phyloP scores from a whole-genome alignment of 2,888 invertebrate species.

The Spatulosminthurus flaviceps region DNA sequence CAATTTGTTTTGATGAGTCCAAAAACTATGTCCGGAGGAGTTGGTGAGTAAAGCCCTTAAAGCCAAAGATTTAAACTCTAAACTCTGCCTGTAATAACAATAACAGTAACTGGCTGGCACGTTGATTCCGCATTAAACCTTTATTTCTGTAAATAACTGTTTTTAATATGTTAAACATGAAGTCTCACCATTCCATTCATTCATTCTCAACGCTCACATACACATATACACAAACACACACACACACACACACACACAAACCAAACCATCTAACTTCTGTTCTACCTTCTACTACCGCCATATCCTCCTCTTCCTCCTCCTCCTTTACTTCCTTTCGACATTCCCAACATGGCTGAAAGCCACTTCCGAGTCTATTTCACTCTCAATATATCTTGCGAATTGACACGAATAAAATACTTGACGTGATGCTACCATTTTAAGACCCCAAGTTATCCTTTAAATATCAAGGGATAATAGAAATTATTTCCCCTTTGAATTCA shows the following conservation, averaged over 20 bases:
- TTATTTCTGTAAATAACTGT: constrained; percentile 39
- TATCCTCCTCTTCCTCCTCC: background rate
- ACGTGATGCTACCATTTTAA: no score
- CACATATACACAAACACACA: no score
- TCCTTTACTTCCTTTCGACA: background rate
- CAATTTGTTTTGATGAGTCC: constrained; percentile 40
- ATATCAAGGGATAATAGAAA: no score
- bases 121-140: constrained; percentile 33
- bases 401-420: no score
- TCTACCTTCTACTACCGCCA: background rate
- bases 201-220: no score
- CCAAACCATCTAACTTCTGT: background rate
- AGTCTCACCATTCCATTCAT: constrained; percentile 14
- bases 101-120: constrained; percentile 44
- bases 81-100: constrained; percentile 49
- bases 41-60: constrained; percentile 32
- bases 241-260: background rate
- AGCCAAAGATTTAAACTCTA: constrained; percentile 38
- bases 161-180: constrained; percentile 34
- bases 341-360: no score
- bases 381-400: no score
- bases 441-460: no score
- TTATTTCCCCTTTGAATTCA: no score
- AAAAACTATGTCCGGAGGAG: constrained; percentile 19
- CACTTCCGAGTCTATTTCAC: no score